phyloP scores from a whole-genome alignment of 2,888 invertebrate species.

The Leptinotarsa haldemani region DNA sequence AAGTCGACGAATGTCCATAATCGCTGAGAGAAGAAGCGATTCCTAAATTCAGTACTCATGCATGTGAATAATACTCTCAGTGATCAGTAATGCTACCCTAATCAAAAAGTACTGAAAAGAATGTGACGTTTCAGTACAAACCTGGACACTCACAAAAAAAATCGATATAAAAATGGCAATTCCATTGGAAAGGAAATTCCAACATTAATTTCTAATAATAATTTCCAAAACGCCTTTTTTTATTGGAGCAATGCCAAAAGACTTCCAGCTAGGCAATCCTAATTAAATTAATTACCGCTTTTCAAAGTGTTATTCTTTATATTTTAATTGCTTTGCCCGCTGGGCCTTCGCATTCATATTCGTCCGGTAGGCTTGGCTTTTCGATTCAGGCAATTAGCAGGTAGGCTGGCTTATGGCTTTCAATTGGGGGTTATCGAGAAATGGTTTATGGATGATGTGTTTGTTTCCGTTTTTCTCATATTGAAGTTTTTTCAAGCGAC shows the following conservation, averaged over 20 bases:
- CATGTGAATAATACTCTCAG: too few relatives aligned
- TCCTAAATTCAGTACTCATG: too few relatives aligned
- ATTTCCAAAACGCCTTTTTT: background rate
- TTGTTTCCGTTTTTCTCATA: background rate
- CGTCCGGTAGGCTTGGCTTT: slow-evolving; percentile 29
- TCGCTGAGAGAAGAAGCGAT: too few relatives aligned
- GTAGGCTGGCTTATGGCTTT: slow-evolving; percentile 23
- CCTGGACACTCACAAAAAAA: too few relatives aligned
- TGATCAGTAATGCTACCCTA: too few relatives aligned
- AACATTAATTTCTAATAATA: background rate
- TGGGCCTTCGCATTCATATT: slow-evolving; percentile 37
- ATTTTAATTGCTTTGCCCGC: slow-evolving; percentile 40
- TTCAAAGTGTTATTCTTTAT: slow-evolving; percentile 40
- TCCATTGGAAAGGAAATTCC: too few relatives aligned
- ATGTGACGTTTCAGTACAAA: too few relatives aligned
- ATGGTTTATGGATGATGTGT: background rate
- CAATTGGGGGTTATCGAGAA: background rate
- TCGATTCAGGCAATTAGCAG: slow-evolving; percentile 38
- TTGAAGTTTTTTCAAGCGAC: too few relatives aligned
- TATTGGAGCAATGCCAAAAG: slow-evolving; percentile 16
- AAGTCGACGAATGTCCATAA: too few relatives aligned
- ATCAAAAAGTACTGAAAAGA: too few relatives aligned
- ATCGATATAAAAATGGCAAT: too few relatives aligned
- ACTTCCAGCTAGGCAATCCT: slow-evolving; percentile 41
- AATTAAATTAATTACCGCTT: slow-evolving; percentile 42